Evolutionary conservation across 2,888 invertebrate species (phyloP), one percentile per base, ranked within the genome.

Genomic region (Dolichomitus sp.): DNA sequence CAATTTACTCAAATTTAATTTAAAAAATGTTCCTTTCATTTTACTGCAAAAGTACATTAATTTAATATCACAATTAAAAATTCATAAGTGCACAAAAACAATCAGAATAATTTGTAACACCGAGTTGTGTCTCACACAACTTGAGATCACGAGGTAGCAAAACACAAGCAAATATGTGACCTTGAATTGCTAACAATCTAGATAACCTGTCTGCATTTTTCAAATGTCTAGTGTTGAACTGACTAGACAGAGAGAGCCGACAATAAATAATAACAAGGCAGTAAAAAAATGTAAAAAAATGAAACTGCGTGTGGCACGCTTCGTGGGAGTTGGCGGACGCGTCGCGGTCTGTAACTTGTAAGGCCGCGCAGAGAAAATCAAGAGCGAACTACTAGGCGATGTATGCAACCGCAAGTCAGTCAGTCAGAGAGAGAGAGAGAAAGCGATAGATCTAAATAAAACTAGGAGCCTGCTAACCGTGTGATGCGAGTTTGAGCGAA

Each of bases 301-400:
- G 37, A 61, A 68, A 68, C 79, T 45, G 66, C 59, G 72, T 73
- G 79, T 9, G 72, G 72, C 66, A 73, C 79, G 73, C 73, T 74
- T 68, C 79, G 79, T 80, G 66, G 79, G 66, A 79, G 79, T 76
- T 73, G 59, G 72, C 45, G 61, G 54, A 50, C 59, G 57, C 70
- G 77, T 74, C 61, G 72, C 69, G 68, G 48, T 78, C 68, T 48
- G 68, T 48, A 30, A 78, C 40, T 74, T 45, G 68, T 52, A 33
- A 54, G 33, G 59, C 52, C 76, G 50, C n/a, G 68, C 2, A 40
- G 66, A 57, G 75, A 76, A 65, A 72, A 81, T 76, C 50, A 68
- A 69, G 42, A 72, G 57, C 70, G 66, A 30, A 57, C 27, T 30
- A 42, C 61, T 50, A 45, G 14, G 42, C 65, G 48, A 45, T 14